A percentile compares a stretch with the other conserved stretches of the same genome.
These are phyloP conservation scores for Drosophila neocordata DNA, from an alignment of 1,140 invertebrate species.

Conservation along the genomic window DNA sequence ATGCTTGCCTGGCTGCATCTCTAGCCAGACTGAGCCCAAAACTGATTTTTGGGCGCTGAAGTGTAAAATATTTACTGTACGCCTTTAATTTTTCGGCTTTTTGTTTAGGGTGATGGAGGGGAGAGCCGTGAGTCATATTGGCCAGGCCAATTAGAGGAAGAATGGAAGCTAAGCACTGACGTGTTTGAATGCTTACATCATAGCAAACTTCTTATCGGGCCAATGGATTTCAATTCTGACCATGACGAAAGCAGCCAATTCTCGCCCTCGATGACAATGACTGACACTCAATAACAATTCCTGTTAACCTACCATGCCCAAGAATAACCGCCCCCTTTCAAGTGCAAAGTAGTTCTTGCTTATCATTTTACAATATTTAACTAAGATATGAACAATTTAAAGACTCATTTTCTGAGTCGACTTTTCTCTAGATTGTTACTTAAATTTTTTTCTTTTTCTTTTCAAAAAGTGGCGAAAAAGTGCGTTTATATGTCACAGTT, in stretches of 20 bases:
- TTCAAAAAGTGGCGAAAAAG: constrained; percentile 48
- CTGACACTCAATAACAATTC: constrained; percentile 18
- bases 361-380: constrained; percentile 49
- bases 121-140: constrained; percentile 37
- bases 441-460: background rate
- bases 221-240: constrained; percentile 37
- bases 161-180: constrained; percentile 34
- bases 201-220: constrained; percentile 38
- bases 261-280: constrained; percentile 35
- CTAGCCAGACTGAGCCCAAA: constrained; percentile 52
- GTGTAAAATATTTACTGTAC: constrained; percentile 66
- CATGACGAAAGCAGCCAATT: constrained; percentile 57
- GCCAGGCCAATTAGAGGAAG: background rate
- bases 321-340: constrained; percentile 22
- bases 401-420: background rate
- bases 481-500: constrained; percentile 39
- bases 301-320: constrained; percentile 26
- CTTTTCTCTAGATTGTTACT: constrained; percentile 24
- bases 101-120: background rate
- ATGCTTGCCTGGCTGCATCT: constrained; percentile 66
- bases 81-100: constrained; percentile 12
- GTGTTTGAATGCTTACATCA: constrained; percentile 66
- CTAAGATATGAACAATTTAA: constrained; percentile 37
- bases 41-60: constrained; percentile 33
- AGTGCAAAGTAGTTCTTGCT: constrained; percentile 37